Evolutionary conservation across 2,797 vertebrate genomes (phyloP).

Genomic region (Emydoidea blandingii): DNA sequence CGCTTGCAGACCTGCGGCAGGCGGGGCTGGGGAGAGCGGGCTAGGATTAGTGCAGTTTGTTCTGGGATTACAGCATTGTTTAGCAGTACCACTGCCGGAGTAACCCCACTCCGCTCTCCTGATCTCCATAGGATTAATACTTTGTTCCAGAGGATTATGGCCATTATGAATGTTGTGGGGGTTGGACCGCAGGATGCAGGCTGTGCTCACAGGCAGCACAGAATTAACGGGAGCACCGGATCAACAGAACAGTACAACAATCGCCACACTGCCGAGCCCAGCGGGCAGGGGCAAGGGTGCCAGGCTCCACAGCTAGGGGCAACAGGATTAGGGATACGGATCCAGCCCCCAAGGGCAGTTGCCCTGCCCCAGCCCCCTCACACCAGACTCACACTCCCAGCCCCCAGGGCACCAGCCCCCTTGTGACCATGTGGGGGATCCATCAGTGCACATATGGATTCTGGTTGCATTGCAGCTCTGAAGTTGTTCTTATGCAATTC

Average conservation of each 20-base stretch:
- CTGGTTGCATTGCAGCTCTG: not conserved
- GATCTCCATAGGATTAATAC: conserved; percentile 70
- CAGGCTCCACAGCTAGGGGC: not conserved
- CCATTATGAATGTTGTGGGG: conserved; percentile 32
- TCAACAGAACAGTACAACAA: no score
- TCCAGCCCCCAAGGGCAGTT: not conserved
- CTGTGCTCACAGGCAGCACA: conserved; percentile 5
- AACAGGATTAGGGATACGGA: not conserved
- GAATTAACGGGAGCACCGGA: not conserved
- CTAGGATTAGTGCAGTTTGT: conserved; percentile 72
- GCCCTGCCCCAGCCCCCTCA: not conserved
- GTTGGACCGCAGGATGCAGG: not conserved
- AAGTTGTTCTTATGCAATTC: not conserved
- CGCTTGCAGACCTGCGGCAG: not conserved
- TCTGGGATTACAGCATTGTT: conserved; percentile 72
- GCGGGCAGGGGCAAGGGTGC: not conserved
- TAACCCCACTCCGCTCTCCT: conserved; percentile 56
- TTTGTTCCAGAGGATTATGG: conserved; percentile 76
- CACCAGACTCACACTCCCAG: accelerated
- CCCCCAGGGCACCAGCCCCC: not conserved
- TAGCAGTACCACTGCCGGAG: conserved; percentile 37
- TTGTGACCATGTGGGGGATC: accelerated
- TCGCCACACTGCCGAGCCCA: not conserved
- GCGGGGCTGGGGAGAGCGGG: conserved; percentile 24
- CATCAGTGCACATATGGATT: not conserved